Evolutionary conservation across 2,888 invertebrate genomes (phyloP).

Genomic region (Parnassius glacialis): DNA sequence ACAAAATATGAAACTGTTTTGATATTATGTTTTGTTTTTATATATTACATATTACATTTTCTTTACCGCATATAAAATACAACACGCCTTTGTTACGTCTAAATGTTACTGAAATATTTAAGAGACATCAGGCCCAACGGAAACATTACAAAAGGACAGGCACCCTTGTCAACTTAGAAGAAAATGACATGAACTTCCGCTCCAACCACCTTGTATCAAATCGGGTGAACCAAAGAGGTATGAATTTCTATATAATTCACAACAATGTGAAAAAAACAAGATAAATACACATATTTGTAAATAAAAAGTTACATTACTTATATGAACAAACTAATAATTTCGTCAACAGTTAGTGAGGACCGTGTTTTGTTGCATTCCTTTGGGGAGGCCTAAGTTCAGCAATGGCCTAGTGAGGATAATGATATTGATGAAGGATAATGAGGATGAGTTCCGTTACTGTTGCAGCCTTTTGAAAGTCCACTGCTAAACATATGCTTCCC

Average conservation of each 20-base stretch:
- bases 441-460: too few species aligned
- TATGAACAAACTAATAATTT: too few species aligned
- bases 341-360: too few species aligned
- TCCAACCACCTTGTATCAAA: constrained; percentile 20
- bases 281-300: too few species aligned
- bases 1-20: neutral
- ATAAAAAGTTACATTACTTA: too few species aligned
- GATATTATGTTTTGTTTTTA: neutral
- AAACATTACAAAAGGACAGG: constrained; percentile 20
- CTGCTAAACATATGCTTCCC: too few species aligned
- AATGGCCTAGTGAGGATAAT: too few species aligned
- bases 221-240: constrained; percentile 17
- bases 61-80: constrained; percentile 4
- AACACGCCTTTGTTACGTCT: constrained; percentile 15
- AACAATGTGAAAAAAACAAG: constrained; percentile 7
- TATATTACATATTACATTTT: neutral
- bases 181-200: constrained; percentile 55
- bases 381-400: too few species aligned
- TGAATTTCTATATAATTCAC: constrained; percentile 9
- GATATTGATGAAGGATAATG: too few species aligned
- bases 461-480: too few species aligned
- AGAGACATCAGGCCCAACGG: constrained; percentile 12
- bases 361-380: too few species aligned
- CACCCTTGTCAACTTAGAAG: constrained; percentile 39
- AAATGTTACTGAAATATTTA: constrained; percentile 13